Evolutionary conservation across 2,888 invertebrate species (phyloP).

Genomic region (Acrocyrtus sp.): DNA sequence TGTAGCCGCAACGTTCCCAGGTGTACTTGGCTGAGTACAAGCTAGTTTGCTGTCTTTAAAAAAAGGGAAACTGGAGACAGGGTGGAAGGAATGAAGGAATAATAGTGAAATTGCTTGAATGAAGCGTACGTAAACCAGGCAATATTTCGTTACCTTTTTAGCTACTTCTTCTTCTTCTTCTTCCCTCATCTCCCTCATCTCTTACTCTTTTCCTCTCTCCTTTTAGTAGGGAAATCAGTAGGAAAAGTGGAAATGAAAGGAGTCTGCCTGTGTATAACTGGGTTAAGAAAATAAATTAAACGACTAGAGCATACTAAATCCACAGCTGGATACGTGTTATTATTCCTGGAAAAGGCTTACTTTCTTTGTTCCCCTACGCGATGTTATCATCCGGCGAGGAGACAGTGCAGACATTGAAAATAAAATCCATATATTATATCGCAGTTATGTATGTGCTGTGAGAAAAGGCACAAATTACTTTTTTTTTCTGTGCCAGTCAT

Average conservation of each 20-base stretch:
- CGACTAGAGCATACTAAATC: slow-evolving; percentile 50
- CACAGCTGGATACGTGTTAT: slow-evolving; percentile 53
- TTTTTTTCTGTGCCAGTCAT: slow-evolving; percentile 38
- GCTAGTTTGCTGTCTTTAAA: too few relatives aligned
- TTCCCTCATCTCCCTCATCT: too few relatives aligned
- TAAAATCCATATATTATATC: slow-evolving; percentile 40
- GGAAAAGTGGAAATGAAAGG: not conserved
- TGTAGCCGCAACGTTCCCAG: too few relatives aligned
- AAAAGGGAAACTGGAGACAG: too few relatives aligned
- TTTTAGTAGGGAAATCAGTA: too few relatives aligned
- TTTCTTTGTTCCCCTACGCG: not conserved
- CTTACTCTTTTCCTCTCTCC: not conserved
- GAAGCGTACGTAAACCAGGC: too few relatives aligned
- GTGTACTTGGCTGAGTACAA: too few relatives aligned
- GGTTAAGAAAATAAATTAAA: slow-evolving; percentile 57
- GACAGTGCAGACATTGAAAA: slow-evolving; percentile 27
- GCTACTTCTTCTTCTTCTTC: too few relatives aligned
- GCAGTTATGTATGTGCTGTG: not conserved
- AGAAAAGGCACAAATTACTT: slow-evolving; percentile 43
- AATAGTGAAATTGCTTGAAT: too few relatives aligned
- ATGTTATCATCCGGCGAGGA: slow-evolving; percentile 11
- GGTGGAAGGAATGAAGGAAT: too few relatives aligned
- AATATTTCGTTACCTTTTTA: too few relatives aligned
- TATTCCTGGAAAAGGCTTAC: slow-evolving; percentile 30
- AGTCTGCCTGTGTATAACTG: slow-evolving; percentile 18